Evolutionary conservation across 2,797 vertebrate species (phyloP), one percentile per base, ranked within the genome.

Genomic region (Pachyuromys duprasi): DNA sequence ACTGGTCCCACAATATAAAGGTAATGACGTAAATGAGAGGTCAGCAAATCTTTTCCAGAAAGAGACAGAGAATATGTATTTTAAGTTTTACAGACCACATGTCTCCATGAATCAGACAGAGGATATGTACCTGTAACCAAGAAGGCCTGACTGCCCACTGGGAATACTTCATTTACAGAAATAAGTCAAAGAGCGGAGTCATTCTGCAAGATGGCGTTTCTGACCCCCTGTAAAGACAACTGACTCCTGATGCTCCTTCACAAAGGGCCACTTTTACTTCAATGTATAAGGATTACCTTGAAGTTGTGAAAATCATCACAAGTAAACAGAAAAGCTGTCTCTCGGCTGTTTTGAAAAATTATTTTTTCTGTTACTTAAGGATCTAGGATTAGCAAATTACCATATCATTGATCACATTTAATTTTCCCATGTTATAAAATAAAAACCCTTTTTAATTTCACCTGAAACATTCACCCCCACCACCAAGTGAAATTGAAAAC

Each of bases 331-430:
- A 94, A 60, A 80, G 39, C 86, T n/a, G 33, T 70, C 80, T 90
- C 67, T 60, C 9, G 18, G 70, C 67, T 94, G 1, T 92, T 67
- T 72, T 3, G 63, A 79, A 91, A 94, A 82, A n/a, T 42, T 72
- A 78, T 83, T 28, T 70, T 83, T 89, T 79, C 69, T 81, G 7
- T 88, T 57, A 76, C 31, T 94, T 92, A 97, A 90, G 26, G 92
- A 55, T 70, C 63, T 11, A 55, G 62, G 22, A 93, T 89, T 62
- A 92, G 39, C 11, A 91, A 90, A 92, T 87, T 91, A 83, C 55
- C 28, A 4, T 49, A 22, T 87, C 87, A 83, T 84, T 90, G 65
- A 83, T 57, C 3, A 57, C 53, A 83, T 89, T 62, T 93, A 67
- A 86, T 86, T 39, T 93, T 75, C 83, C 82, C 22, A 53, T 82